Base-by-base conservation (phyloP, 2,113 vertebrate genomes). In the Irena cyanogastra region DNA sequence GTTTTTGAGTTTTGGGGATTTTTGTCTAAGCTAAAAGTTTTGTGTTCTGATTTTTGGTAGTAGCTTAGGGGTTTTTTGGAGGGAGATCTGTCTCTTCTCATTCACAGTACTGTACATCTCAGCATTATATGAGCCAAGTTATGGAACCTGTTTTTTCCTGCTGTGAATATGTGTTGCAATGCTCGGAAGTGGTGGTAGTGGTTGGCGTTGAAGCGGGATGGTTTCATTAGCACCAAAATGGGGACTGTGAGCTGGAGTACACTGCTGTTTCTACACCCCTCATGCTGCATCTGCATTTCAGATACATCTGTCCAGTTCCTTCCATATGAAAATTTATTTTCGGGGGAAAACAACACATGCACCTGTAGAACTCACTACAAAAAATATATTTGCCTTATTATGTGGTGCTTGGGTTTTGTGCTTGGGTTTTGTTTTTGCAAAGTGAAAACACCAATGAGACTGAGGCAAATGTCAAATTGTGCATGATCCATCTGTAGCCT, bases 131-230 rank as follows among this genome's bases (percentile, higher is more conserved):
- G 31, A 41, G 80, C 56, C 15, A 49, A 45, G 44, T 45, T 65
- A 53, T 9, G 27, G 45, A 81, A 35, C 76, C 90, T 96, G 72
- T 92, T 88, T 92, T 94, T 94, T 94, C 88, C 95, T 95, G 72
- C 80, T 49, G 27, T 61, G 69, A 81, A 60, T 91, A 14, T 8
- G 7, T 95, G 82, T 90, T 66, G 94, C 92, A 96, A 92, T 57
- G 65, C 61, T 94, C 83, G 52, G 94, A 96, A 95, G 88, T 92
- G 92, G 90, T 81, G 72, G 90, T 80, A 75, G 72, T 92, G 86
- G 94, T 83, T 94, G 93, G 60, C 15, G 12, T 74, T 90, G 80
- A 96, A 80, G 88, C 0, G 0, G 87, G 53, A 90, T 81, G 79
- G 91, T 90, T 95, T 95, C 94, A 81, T 42, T 86, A 83, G 76